phyloP scores from a whole-genome alignment of 2,113 vertebrate genomes.

The Aplodontia rufa region DNA sequence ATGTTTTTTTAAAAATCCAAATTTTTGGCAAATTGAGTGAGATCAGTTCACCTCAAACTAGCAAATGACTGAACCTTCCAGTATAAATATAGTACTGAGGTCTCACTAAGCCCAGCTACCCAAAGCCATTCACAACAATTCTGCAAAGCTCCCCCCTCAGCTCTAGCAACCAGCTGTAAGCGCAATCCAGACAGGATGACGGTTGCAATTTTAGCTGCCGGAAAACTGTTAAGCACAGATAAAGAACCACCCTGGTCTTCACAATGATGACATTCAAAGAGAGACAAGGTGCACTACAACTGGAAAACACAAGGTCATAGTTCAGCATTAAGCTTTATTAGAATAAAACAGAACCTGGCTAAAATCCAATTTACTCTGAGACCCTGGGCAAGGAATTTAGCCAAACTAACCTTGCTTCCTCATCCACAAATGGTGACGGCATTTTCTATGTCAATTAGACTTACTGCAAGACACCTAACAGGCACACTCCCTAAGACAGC shows the following conservation, averaged over 20 bases:
- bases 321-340: background rate
- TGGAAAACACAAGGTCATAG: background rate
- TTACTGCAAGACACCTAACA: background rate
- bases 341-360: background rate
- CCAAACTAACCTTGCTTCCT: background rate
- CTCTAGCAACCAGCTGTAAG: background rate
- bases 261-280: accelerated
- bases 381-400: background rate
- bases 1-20: background rate
- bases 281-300: background rate
- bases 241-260: background rate
- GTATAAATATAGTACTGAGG: background rate
- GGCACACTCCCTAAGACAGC: background rate
- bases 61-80: background rate
- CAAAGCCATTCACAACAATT: background rate
- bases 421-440: background rate
- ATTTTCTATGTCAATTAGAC: accelerated
- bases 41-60: background rate
- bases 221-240: background rate
- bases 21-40: background rate
- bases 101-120: background rate
- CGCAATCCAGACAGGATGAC: too few species aligned
- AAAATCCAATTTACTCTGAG: background rate
- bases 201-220: background rate
- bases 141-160: too few species aligned